Conservation (phyloP, 1,140 invertebrate species). For the Zaprionus kolodkinae region DNA sequence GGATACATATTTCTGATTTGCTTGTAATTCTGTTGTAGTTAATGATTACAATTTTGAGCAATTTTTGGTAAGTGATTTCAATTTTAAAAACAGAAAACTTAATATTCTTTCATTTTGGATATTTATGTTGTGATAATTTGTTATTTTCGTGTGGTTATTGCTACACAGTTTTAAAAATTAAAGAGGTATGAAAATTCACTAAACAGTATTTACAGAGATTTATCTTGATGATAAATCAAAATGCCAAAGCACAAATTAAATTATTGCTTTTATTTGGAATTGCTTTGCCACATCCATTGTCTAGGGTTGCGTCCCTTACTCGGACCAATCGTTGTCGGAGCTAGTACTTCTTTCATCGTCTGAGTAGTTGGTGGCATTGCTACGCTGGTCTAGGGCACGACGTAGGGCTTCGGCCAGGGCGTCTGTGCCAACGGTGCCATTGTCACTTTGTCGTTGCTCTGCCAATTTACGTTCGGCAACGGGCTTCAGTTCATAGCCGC, state of each 20-base stretch:
- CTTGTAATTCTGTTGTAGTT: conserved; percentile 28
- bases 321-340: conserved; percentile 76
- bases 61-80: conserved; percentile 44
- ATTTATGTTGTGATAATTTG: conserved; percentile 34
- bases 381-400: conserved; percentile 70
- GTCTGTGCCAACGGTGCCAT: conserved; percentile 62
- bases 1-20: conserved; percentile 24
- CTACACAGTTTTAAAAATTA: conserved; percentile 58
- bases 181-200: conserved; percentile 79
- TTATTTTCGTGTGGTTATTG: conserved; percentile 37
- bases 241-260: conserved; percentile 76
- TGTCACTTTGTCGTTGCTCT: conserved; percentile 67
- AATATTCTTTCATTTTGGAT: conserved; percentile 3
- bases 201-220: conserved; percentile 74
- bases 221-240: conserved; percentile 68
- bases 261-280: conserved; percentile 80
- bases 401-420: conserved; percentile 80
- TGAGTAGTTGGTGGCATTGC: conserved; percentile 60
- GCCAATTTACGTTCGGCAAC: conserved; percentile 79
- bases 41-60: conserved; percentile 56
- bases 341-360: conserved; percentile 74
- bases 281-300: conserved; percentile 45
- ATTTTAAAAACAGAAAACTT: conserved; percentile 47
- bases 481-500: conserved; percentile 91
- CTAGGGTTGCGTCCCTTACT: conserved; percentile 56